These are phyloP conservation scores for Caenorhabditis sp. DNA, from an alignment of 2,888 invertebrate genomes.

Conservation along the genomic window DNA sequence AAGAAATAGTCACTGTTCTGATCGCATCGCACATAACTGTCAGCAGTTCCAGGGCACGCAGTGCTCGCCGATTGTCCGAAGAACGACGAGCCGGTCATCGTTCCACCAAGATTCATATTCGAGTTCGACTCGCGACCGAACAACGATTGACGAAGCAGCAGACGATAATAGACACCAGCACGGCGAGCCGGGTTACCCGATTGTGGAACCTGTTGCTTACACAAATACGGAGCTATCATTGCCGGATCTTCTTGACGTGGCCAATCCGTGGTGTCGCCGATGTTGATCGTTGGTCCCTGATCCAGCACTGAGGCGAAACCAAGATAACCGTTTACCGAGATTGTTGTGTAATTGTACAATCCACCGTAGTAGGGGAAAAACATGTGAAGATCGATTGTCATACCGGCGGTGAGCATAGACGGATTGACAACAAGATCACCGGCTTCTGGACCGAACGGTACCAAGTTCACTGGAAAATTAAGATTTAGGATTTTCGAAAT, in stretches of 20 bases:
- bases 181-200: constrained; percentile 61
- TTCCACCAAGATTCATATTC: constrained; percentile 59
- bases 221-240: constrained; percentile 70
- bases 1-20: constrained; percentile 64
- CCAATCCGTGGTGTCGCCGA: constrained; percentile 68
- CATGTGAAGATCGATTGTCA: constrained; percentile 68
- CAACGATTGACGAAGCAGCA: constrained; percentile 65
- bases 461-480: constrained; percentile 60
- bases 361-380: constrained; percentile 70
- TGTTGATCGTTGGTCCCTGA: constrained; percentile 70
- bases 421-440: constrained; percentile 67
- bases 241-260: constrained; percentile 69
- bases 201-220: constrained; percentile 68
- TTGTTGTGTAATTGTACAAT: constrained; percentile 68
- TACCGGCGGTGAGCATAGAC: constrained; percentile 66
- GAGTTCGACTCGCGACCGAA: constrained; percentile 63
- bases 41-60: constrained; percentile 66
- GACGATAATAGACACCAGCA: constrained; percentile 68
- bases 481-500: constrained; percentile 2
- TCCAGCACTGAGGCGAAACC: constrained; percentile 69
- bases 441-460: constrained; percentile 68
- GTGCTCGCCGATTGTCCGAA: constrained; percentile 59
- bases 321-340: constrained; percentile 69
- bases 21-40: constrained; percentile 66
- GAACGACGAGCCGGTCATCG: constrained; percentile 55